These are phyloP conservation scores for Alauda arvensis DNA, from an alignment of 2,797 vertebrate genomes.

Conservation along the genomic window DNA sequence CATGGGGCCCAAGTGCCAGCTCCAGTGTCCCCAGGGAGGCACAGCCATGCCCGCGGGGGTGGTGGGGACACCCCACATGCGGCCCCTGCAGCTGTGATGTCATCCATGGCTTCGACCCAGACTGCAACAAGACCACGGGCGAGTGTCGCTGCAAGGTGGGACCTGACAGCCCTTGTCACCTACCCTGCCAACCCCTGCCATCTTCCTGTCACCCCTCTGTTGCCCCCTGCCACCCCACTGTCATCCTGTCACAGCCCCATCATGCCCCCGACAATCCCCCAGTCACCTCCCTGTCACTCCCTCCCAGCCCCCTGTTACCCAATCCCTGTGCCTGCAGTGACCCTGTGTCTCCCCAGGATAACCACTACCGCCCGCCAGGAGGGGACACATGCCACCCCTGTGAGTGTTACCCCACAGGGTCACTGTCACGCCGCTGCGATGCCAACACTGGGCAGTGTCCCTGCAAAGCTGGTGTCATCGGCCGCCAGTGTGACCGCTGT, in stretches of 20 bases:
- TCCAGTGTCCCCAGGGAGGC: slow-evolving; percentile 53
- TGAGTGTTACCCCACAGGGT: slow-evolving; percentile 91
- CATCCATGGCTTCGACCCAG: slow-evolving; percentile 86
- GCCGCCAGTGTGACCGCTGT: slow-evolving; percentile 90
- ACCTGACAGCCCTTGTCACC: neutral
- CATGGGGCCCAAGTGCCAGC: neutral
- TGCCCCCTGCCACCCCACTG: neutral
- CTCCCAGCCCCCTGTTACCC: neutral
- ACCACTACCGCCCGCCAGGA: slow-evolving; percentile 82
- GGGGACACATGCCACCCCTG: slow-evolving; percentile 84
- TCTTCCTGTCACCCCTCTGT: neutral
- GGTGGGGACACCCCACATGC: slow-evolving; percentile 95
- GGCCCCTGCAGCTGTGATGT: slow-evolving; percentile 89
- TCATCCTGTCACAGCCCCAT: no score
- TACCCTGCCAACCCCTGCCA: neutral
- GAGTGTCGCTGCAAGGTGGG: slow-evolving; percentile 91
- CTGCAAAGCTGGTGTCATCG: slow-evolving; percentile 92
- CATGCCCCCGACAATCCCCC: no score
- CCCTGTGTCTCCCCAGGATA: slow-evolving; percentile 76
- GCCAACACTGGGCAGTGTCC: slow-evolving; percentile 85
- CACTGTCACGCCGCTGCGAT: slow-evolving; percentile 87
- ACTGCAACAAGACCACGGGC: slow-evolving; percentile 94
- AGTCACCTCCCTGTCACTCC: neutral
- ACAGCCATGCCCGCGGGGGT: slow-evolving; percentile 88
- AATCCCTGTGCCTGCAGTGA: neutral